These are phyloP conservation scores for Tortricodes alternella DNA, from an alignment of 2,888 invertebrate species.

Conservation along the genomic window DNA sequence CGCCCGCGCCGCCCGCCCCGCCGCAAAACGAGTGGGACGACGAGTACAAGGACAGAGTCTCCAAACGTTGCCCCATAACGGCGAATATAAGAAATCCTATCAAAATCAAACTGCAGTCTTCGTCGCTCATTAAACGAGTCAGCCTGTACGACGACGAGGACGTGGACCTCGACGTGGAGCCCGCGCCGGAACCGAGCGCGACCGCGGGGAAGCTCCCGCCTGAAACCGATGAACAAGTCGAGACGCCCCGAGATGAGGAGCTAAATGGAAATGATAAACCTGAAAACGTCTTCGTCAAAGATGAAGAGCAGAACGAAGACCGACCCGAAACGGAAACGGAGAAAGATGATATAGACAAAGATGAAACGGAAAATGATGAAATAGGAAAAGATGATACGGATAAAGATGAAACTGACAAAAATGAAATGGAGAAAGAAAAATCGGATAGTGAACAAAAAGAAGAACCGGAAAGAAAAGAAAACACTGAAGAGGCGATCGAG, in stretches of 20 bases:
- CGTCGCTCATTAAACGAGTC: conserved; percentile 78
- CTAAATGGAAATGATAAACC: background rate
- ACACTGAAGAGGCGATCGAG: conserved; percentile 33
- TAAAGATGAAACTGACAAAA: conserved; percentile 4
- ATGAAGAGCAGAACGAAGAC: conserved; percentile 25
- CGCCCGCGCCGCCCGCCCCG: conserved; percentile 29
- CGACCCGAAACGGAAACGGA: conserved; percentile 29
- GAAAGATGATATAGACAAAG: conserved; percentile 11
- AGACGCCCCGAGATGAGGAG: conserved; percentile 3
- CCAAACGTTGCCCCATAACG: conserved; percentile 66
- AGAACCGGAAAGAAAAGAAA: conserved; percentile 24
- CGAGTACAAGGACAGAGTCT: conserved; percentile 65
- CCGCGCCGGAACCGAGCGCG: background rate
- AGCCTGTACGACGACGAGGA: conserved; percentile 82
- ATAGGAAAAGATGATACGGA: conserved; percentile 27
- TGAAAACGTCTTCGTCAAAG: background rate
- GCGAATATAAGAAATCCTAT: conserved; percentile 68
- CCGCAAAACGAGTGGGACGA: conserved; percentile 46
- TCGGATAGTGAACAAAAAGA: conserved; percentile 25
- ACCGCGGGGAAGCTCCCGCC: background rate
- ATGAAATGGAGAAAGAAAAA: conserved; percentile 29
- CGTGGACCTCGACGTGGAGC: conserved; percentile 44
- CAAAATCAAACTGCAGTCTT: conserved; percentile 69
- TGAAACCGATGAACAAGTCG: background rate
- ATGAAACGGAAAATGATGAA: background rate